Base-by-base conservation (phyloP, 2,888 invertebrate genomes). In the Acanthoscelides obtectus region DNA sequence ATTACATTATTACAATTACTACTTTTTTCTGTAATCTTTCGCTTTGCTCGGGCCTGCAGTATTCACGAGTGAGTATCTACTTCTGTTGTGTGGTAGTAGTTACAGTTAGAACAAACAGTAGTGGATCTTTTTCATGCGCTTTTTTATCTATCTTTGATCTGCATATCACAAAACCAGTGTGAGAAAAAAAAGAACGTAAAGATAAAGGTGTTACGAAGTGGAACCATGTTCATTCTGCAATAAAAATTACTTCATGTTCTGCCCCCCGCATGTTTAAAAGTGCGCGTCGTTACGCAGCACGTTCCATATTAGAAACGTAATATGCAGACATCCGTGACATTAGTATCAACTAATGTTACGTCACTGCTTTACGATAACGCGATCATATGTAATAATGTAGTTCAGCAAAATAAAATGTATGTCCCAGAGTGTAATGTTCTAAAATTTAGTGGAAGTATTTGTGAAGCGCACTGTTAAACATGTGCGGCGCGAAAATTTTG, bases 21-120 rank as follows among this genome's bases (percentile, higher is more conserved):
- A 45, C 45, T 45, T 85, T 86, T 84, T 84, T 86, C 84, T 89
- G 88, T 89, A 88, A 89, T 89, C 90, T 90, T 90, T 88, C 90
- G 90, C 90, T 89, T 89, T 88, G 89, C 90, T 88, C 89, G 87
- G 90, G 89, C 88, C 89, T 82, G 88, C 90, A 90, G 90, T 84
- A 86, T 88, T 85, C 89, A 89, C 89, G 22, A 90, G 91, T 91
- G 90, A 91, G 91, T 91, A 91, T 88, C 87, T 85, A 89, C 88
- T 88, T 89, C 84, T 86, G 85, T 45, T 86, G 86, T 83, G 82
- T 72, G 79, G 81, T 82, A 82, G 83, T 79, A 78, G 77, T 75
- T 76, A 76, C 2, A 66, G 5, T 21, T 66, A 66, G 20, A 66
- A 6, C 21, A 20, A 19, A 17, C 20, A 20, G 66, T 66, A 22